Conservation (phyloP, 1,140 invertebrate species). For the Drosophila miranda region DNA sequence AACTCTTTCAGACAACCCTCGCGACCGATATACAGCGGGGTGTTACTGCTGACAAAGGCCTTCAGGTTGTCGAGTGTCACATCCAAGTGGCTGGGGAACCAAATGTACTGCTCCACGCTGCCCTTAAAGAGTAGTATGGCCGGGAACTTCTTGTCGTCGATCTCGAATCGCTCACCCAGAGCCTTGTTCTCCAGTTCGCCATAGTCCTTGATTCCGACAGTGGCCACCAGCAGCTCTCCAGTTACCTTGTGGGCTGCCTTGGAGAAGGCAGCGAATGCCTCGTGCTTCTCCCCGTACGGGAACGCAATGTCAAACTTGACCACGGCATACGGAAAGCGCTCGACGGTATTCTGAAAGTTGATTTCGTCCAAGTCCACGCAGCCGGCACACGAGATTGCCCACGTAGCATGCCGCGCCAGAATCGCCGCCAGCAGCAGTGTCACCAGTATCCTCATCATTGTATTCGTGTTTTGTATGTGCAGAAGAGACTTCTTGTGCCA, state of each 20-base stretch:
- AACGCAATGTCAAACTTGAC: conserved; percentile 98
- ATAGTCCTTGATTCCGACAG: conserved; percentile 96
- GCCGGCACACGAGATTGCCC: conserved; percentile 84
- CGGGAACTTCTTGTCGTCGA: conserved; percentile 91
- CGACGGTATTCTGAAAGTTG: conserved; percentile 90
- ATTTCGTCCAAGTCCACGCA: conserved; percentile 88
- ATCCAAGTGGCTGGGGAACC: conserved; percentile 82
- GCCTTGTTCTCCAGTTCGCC: conserved; percentile 95
- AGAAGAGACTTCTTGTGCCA: conserved; percentile 6
- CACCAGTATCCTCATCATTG: conserved; percentile 58
- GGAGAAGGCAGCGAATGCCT: conserved; percentile 92
- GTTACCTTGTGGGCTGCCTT: conserved; percentile 85
- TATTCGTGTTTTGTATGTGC: conserved; percentile 14
- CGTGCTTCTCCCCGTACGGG: conserved; percentile 97
- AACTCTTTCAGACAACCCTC: conserved; percentile 94
- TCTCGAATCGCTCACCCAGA: conserved; percentile 89
- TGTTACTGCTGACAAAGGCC: conserved; percentile 89
- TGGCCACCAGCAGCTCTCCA: conserved; percentile 91
- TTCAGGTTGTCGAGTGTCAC: conserved; percentile 92
- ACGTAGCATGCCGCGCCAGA: conserved; percentile 37
- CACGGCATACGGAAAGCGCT: conserved; percentile 91
- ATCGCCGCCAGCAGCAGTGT: conserved; percentile 47
- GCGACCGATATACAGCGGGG: conserved; percentile 92
- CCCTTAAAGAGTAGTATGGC: conserved; percentile 90
- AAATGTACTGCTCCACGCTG: conserved; percentile 41